These are phyloP conservation scores for Notiomystis cincta DNA, from an alignment of 2,113 vertebrate genomes.

Conservation along the genomic window DNA sequence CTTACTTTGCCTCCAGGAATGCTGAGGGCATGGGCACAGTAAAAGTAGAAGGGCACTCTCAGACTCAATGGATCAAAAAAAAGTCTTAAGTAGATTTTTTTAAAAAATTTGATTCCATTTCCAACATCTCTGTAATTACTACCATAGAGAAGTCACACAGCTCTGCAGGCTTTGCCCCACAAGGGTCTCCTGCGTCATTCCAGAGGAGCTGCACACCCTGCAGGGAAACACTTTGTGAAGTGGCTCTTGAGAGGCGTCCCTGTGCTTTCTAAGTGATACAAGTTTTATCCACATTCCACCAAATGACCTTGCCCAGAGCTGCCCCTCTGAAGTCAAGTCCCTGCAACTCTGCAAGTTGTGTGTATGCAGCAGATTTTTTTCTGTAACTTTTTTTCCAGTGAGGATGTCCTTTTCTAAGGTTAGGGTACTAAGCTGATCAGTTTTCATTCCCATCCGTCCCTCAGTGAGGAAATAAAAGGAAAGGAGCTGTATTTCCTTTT, in stretches of 20 bases:
- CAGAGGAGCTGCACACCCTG: neutral
- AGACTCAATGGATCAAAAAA: neutral
- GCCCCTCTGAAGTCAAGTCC: neutral
- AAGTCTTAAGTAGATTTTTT: neutral
- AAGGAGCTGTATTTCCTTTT: neutral
- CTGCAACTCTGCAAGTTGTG: neutral
- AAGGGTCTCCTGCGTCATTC: accelerated
- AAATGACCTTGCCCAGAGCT: conserved; percentile 28
- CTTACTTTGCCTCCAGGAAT: conserved; percentile 11
- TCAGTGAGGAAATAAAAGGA: neutral
- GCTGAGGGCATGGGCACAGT: neutral
- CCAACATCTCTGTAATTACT: neutral
- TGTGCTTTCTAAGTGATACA: neutral
- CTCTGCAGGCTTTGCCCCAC: neutral
- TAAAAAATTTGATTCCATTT: neutral
- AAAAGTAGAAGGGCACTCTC: neutral
- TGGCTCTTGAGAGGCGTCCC: neutral
- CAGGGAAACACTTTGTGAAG: neutral
- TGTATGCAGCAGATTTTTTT: neutral
- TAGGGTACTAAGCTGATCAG: neutral
- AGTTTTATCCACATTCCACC: neutral
- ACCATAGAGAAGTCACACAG: neutral
- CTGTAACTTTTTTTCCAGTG: neutral
- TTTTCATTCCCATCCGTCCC: neutral
- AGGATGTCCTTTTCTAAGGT: neutral